Conservation (phyloP, 1,140 invertebrate genomes). For the Megathymus violae region DNA sequence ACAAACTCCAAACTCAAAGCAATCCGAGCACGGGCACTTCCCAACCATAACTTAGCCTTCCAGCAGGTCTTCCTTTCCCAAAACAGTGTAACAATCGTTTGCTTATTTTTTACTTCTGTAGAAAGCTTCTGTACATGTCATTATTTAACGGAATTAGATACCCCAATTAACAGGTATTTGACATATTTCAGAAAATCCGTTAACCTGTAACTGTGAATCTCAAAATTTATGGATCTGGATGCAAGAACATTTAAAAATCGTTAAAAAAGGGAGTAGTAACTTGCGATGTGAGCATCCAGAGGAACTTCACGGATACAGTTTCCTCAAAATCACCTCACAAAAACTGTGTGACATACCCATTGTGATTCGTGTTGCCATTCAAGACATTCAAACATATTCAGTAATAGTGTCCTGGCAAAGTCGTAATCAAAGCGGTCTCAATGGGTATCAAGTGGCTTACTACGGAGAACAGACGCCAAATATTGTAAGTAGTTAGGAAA, state of each 20-base stretch:
- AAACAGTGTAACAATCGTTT: too few species aligned
- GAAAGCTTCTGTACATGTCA: too few species aligned
- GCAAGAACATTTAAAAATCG: constrained; percentile 91
- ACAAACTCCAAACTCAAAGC: too few species aligned
- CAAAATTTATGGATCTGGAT: constrained; percentile 95
- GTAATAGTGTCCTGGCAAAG: constrained; percentile 95
- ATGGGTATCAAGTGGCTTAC: constrained; percentile 94
- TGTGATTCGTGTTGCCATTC: constrained; percentile 91
- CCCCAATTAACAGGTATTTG: background rate
- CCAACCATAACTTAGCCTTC: too few species aligned
- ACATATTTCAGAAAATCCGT: constrained; percentile 89
- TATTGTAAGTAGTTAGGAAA: constrained; percentile 60
- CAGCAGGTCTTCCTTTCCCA: too few species aligned
- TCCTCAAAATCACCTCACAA: constrained; percentile 90
- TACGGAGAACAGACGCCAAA: constrained; percentile 87
- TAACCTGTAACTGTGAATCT: constrained; percentile 92
- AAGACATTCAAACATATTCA: constrained; percentile 94
- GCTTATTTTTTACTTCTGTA: too few species aligned
- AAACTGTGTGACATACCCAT: constrained; percentile 92
- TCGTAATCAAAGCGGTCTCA: constrained; percentile 92
- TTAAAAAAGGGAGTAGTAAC: constrained; percentile 82
- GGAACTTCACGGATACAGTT: constrained; percentile 89
- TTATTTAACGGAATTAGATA: too few species aligned
- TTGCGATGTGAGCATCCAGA: constrained; percentile 91
- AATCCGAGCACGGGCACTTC: too few species aligned